These are phyloP conservation scores for Paramuricea clavata DNA, from an alignment of 92 coral and sea anemone genomes.

Conservation along the genomic window DNA sequence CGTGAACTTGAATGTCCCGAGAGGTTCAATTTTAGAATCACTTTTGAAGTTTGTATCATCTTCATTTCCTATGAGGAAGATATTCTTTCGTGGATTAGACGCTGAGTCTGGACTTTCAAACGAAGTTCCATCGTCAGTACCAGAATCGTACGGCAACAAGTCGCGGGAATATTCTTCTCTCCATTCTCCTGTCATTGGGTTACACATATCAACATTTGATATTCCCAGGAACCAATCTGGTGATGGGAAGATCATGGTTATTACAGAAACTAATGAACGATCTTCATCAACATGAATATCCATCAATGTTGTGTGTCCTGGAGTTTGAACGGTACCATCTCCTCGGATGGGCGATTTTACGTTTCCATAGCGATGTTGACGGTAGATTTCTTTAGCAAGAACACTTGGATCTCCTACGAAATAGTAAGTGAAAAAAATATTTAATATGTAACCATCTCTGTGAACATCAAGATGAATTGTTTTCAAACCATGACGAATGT, in stretches of 20 bases:
- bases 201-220: constrained; percentile 37
- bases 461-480: too few species aligned
- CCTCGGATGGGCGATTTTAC: background rate
- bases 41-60: background rate
- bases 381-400: background rate
- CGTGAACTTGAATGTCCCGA: background rate
- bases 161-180: background rate
- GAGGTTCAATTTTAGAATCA: background rate
- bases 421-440: background rate
- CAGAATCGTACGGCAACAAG: constrained; percentile 42
- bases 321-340: background rate
- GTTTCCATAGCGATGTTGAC: constrained; percentile 27
- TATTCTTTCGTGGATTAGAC: constrained; percentile 11
- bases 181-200: constrained; percentile 40
- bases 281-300: constrained; percentile 27
- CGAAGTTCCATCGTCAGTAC: constrained; percentile 53
- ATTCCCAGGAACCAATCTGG: constrained; percentile 37
- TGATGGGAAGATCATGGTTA: constrained; percentile 19
- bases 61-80: constrained; percentile 9
- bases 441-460: too few species aligned
- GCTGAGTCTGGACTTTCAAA: background rate
- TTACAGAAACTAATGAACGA: constrained; percentile 18
- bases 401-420: background rate
- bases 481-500: too few species aligned
- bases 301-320: constrained; percentile 7